Percentiles rank a stretch among this genome's conserved stretches.
These are phyloP conservation scores for Heterodera schachtii DNA, from an alignment of 1,140 invertebrate genomes.

Conservation along the genomic window DNA sequence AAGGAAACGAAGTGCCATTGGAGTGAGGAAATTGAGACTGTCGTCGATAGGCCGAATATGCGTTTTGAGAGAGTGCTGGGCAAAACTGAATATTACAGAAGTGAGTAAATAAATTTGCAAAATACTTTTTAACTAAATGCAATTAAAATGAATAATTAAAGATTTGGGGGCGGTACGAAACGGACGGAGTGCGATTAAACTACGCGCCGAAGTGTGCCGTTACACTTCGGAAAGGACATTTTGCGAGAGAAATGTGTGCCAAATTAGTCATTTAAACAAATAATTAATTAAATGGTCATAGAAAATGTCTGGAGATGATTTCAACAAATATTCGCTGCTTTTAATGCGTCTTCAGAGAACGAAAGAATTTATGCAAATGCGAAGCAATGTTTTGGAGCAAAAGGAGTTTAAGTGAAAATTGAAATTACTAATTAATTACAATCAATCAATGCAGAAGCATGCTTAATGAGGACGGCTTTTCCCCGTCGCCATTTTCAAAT, in stretches of 20 bases:
- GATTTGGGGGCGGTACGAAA: constrained; percentile 28
- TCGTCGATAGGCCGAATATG: constrained; percentile 40
- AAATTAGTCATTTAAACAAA: constrained; percentile 3
- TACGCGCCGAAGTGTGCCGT: constrained; percentile 43
- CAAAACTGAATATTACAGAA: constrained; percentile 36
- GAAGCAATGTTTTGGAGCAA: constrained; percentile 15
- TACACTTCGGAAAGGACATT: constrained; percentile 37
- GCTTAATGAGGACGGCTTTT: not conserved
- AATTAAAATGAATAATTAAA: constrained; percentile 23
- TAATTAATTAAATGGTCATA: constrained; percentile 29
- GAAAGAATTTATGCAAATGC: constrained; percentile 30
- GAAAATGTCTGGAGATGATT: constrained; percentile 46
- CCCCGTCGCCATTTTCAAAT: not conserved
- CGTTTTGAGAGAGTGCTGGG: constrained; percentile 34
- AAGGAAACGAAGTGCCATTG: constrained; percentile 39
- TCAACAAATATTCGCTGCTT: constrained; percentile 38
- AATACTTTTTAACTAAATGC: not conserved
- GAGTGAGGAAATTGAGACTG: constrained; percentile 38
- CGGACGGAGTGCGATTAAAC: constrained; percentile 30
- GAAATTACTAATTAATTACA: not conserved
- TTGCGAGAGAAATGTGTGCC: constrained; percentile 39
- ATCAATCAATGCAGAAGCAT: not conserved
- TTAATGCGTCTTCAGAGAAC: constrained; percentile 39
- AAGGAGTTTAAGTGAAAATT: constrained; percentile 6
- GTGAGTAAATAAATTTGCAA: not conserved